phyloP scores from a whole-genome alignment of 2,888 invertebrate species.

The Drosophila infuscata region DNA sequence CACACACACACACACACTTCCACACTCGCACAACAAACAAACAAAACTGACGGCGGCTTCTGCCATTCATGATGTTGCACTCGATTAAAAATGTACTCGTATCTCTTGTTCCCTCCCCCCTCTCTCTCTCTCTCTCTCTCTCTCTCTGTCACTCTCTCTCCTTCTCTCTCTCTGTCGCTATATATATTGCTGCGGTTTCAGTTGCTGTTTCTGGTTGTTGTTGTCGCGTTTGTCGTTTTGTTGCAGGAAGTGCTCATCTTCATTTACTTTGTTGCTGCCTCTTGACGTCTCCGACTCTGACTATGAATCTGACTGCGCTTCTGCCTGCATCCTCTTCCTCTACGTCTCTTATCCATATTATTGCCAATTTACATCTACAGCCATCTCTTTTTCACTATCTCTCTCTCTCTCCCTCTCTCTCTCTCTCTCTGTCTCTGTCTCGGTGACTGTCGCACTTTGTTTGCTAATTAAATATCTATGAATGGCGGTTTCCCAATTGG shows the following conservation, averaged over 20 bases:
- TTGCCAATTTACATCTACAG: constrained; percentile 72
- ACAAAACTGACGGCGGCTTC: constrained; percentile 68
- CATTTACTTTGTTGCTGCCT: constrained; percentile 72
- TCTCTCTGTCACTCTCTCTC: not conserved
- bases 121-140: constrained; percentile 2
- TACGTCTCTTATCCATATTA: constrained; percentile 35
- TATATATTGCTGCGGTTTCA: constrained; percentile 32
- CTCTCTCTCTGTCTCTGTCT: constrained; percentile 7
- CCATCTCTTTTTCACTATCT: not conserved
- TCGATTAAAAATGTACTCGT: constrained; percentile 73
- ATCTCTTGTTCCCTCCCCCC: not conserved
- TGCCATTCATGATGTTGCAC: constrained; percentile 79
- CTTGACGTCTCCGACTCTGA: constrained; percentile 10
- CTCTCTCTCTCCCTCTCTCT: not conserved
- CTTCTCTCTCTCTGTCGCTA: not conserved
- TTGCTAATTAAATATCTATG: constrained; percentile 81
- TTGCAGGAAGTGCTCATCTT: constrained; percentile 81
- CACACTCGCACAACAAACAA: constrained; percentile 45
- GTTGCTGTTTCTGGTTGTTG: constrained; percentile 48
- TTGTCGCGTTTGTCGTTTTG: constrained; percentile 61
- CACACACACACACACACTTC: constrained; percentile 19
- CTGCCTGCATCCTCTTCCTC: constrained; percentile 20
- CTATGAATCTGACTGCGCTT: constrained; percentile 27
- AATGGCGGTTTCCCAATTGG: constrained; percentile 72
- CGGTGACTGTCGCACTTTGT: constrained; percentile 26